Percentiles rank a stretch among this genome's conserved stretches.
These are phyloP conservation scores for Streblospio benedicti DNA, from an alignment of 1,140 invertebrate species.

Conservation along the genomic window DNA sequence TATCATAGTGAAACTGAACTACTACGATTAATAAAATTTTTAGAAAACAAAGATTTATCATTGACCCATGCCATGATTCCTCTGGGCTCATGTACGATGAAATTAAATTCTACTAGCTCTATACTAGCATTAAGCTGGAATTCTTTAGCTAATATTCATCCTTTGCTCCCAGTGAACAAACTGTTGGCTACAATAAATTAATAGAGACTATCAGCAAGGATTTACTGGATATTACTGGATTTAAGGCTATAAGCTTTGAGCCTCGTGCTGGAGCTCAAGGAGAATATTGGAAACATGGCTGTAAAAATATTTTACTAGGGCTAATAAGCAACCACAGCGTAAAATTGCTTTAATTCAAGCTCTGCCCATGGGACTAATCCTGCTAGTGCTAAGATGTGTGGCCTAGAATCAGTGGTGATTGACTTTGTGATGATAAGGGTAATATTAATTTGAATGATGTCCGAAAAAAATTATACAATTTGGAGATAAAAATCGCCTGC, in stretches of 20 bases:
- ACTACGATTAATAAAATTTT: conserved; percentile 11
- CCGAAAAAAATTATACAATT: background rate
- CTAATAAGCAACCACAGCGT: background rate
- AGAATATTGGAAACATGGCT: background rate
- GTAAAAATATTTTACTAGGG: background rate
- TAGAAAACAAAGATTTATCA: conserved; percentile 13
- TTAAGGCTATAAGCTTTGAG: background rate
- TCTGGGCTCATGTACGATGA: conserved; percentile 14
- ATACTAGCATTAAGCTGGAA: background rate
- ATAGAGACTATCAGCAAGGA: background rate
- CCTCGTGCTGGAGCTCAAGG: background rate
- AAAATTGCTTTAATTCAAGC: background rate
- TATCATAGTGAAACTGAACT: conserved; percentile 14
- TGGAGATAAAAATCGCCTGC: background rate
- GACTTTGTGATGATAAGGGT: background rate
- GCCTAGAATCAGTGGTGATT: background rate
- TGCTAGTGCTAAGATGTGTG: background rate
- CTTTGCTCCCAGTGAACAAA: background rate
- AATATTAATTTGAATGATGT: background rate
- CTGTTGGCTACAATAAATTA: background rate
- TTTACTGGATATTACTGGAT: background rate
- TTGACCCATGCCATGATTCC: conserved; percentile 12
- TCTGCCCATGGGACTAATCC: background rate
- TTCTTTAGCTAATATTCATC: background rate
- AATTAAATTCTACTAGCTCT: background rate